These are phyloP conservation scores for Cetoscarus ocellatus DNA, from an alignment of 2,797 vertebrate species.

Conservation along the genomic window DNA sequence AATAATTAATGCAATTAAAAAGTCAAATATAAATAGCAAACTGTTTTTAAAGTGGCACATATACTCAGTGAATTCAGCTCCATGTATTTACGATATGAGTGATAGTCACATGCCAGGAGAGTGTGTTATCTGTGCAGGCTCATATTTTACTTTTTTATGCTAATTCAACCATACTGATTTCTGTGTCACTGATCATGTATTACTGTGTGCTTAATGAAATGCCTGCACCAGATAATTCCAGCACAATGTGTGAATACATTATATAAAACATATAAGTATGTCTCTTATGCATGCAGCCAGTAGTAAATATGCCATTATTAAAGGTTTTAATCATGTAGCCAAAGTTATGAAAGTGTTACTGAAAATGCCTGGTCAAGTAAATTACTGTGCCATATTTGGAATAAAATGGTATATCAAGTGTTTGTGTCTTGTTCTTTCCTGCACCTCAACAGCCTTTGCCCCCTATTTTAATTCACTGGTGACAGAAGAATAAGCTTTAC, in stretches of 20 bases:
- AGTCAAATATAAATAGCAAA: neutral
- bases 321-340: slow-evolving; percentile 41
- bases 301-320: slow-evolving; percentile 39
- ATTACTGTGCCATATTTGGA: slow-evolving; percentile 70
- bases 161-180: neutral
- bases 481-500: neutral
- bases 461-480: neutral
- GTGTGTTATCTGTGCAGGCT: slow-evolving; percentile 8
- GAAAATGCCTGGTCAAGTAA: slow-evolving; percentile 42
- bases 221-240: slow-evolving; percentile 16
- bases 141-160: slow-evolving; percentile 24
- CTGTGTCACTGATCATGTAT: slow-evolving; percentile 2
- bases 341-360: slow-evolving; percentile 49
- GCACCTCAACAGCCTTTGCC: neutral
- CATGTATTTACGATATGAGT: neutral
- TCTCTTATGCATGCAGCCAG: slow-evolving; percentile 68
- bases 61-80: neutral
- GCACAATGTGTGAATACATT: slow-evolving; percentile 46
- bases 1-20: neutral
- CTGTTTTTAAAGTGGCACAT: neutral
- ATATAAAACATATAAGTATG: slow-evolving; percentile 35
- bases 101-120: slow-evolving; percentile 1
- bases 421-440: slow-evolving; percentile 4
- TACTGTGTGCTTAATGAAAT: slow-evolving; percentile 24
- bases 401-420: slow-evolving; percentile 57